These are phyloP conservation scores for Grus americana DNA, from an alignment of 2,113 vertebrate genomes.

Conservation along the genomic window DNA sequence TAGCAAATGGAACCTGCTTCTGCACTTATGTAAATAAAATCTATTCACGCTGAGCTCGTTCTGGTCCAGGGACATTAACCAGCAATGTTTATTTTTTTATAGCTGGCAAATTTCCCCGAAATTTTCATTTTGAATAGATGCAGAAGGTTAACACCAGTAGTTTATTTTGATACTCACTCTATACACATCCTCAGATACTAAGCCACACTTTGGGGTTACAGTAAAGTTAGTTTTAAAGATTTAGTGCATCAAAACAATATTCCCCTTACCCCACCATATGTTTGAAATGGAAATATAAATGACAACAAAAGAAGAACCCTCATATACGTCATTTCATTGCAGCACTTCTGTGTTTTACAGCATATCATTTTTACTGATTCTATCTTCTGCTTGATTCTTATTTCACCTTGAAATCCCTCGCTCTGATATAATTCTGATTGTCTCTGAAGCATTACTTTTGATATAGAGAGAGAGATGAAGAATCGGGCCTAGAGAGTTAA, in stretches of 20 bases:
- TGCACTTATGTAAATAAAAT: constrained; percentile 69
- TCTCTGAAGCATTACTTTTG: background rate
- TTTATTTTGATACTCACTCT: constrained; percentile 57
- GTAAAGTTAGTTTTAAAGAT: background rate
- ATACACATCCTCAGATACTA: background rate
- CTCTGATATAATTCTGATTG: background rate
- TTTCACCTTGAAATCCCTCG: background rate
- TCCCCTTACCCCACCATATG: background rate
- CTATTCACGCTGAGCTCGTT: constrained; percentile 40
- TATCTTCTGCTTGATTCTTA: background rate
- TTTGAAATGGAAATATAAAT: background rate
- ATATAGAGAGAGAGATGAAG: background rate
- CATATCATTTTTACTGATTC: background rate
- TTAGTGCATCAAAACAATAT: background rate
- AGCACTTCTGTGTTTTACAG: background rate
- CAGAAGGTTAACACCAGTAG: constrained; percentile 47
- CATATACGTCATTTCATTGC: fast-evolving
- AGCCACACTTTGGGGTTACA: background rate
- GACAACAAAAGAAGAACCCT: background rate
- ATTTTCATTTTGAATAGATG: constrained; percentile 62
- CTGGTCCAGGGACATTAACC: constrained; percentile 58
- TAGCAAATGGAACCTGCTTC: constrained; percentile 64
- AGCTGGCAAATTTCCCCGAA: constrained; percentile 65
- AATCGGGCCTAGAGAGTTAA: background rate
- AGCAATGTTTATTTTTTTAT: constrained; percentile 64